These are phyloP conservation scores for Amiota minor DNA, from an alignment of 2,888 invertebrate genomes.

Conservation along the genomic window DNA sequence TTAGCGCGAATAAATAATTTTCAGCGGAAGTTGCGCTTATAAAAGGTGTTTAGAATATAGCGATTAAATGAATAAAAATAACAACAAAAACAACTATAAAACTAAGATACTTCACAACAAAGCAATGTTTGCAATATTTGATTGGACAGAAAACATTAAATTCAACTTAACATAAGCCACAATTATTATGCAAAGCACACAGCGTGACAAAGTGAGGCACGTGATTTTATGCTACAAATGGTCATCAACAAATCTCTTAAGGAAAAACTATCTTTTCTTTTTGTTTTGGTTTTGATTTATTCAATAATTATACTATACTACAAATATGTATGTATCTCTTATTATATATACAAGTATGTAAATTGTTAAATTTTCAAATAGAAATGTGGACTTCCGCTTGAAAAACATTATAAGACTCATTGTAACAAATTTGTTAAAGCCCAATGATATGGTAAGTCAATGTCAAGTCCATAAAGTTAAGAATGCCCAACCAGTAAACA, in stretches of 20 bases:
- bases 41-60: slow-evolving; percentile 25
- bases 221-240: slow-evolving; percentile 15
- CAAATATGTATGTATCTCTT: too few species aligned
- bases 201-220: background rate
- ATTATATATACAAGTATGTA: too few species aligned
- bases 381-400: too few species aligned
- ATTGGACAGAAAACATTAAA: background rate
- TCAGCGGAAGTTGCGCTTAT: slow-evolving; percentile 18
- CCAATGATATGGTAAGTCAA: slow-evolving; percentile 33
- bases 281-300: background rate
- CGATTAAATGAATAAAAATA: background rate
- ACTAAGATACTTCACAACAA: background rate
- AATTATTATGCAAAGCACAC: slow-evolving; percentile 22
- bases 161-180: slow-evolving; percentile 5
- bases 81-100: background rate
- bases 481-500: slow-evolving; percentile 26
- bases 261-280: background rate
- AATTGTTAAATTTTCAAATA: too few species aligned
- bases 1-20: slow-evolving; percentile 2
- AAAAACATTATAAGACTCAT: too few species aligned
- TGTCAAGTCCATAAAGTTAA: slow-evolving; percentile 24
- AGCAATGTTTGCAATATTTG: background rate
- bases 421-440: too few species aligned
- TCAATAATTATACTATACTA: background rate
- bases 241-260: background rate